These are phyloP conservation scores for Amphipoea lucens DNA, from an alignment of 2,888 invertebrate genomes.

Conservation along the genomic window DNA sequence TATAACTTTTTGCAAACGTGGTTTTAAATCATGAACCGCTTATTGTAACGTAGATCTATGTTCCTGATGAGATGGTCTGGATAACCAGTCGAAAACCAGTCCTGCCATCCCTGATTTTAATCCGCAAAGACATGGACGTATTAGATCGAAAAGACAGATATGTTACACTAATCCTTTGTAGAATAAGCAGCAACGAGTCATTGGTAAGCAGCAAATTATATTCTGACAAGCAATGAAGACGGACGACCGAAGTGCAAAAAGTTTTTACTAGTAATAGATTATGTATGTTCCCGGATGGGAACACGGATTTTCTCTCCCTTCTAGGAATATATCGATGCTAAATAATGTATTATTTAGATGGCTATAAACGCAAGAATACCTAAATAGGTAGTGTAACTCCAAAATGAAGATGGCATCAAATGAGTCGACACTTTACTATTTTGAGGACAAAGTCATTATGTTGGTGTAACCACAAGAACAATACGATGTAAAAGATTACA, in stretches of 20 bases:
- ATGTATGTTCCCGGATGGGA: conserved; percentile 15
- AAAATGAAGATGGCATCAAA: conserved; percentile 22
- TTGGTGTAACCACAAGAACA: conserved; percentile 37
- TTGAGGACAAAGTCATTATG: conserved; percentile 33
- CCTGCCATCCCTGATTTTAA: conserved; percentile 38
- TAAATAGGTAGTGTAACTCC: background rate
- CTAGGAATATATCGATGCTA: conserved; percentile 12
- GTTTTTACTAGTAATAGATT: conserved; percentile 41
- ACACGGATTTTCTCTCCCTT: conserved; percentile 27
- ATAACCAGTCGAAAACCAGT: conserved; percentile 9
- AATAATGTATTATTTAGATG: conserved; percentile 1
- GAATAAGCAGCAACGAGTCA: conserved; percentile 34
- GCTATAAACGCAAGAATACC: background rate
- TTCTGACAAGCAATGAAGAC: conserved; percentile 50
- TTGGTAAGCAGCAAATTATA: conserved; percentile 47
- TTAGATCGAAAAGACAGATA: conserved; percentile 51
- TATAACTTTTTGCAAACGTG: background rate
- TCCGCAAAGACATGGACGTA: conserved; percentile 49
- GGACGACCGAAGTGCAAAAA: conserved; percentile 11
- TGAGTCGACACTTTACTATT: conserved; percentile 16
- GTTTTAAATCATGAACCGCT: background rate
- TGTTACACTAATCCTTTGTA: conserved; percentile 49
- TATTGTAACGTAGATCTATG: background rate
- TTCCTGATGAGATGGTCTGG: background rate
- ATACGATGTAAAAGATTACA: conserved; percentile 41